Conservation (phyloP, 2,797 vertebrate genomes). For the Periophthalmus magnuspinnatus region DNA sequence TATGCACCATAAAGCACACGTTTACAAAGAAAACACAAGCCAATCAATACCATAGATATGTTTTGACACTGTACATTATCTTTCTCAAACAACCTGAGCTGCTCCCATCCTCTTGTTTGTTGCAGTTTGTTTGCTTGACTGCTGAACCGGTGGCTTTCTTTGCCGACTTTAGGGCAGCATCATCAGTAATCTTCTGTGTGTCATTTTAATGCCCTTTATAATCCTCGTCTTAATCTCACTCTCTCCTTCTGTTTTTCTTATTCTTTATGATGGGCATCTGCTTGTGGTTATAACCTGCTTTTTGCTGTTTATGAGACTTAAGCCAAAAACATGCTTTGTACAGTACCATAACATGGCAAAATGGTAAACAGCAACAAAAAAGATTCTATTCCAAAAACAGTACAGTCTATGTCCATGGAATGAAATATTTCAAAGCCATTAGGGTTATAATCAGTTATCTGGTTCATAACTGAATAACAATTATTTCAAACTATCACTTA, state of each 20-base stretch:
- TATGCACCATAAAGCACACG: constrained; percentile 25
- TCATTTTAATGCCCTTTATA: constrained; percentile 77
- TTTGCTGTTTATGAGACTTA: constrained; percentile 47
- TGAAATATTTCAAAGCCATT: no score
- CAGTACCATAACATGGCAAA: not conserved
- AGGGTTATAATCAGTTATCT: not conserved
- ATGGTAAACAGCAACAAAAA: not conserved
- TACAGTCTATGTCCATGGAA: no score
- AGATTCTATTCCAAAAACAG: not conserved
- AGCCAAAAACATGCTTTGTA: constrained; percentile 19
- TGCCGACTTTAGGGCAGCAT: constrained; percentile 53
- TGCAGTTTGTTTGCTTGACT: constrained; percentile 53
- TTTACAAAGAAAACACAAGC: constrained; percentile 7
- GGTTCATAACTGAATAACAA: not conserved
- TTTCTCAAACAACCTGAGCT: constrained; percentile 4
- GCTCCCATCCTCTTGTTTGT: constrained; percentile 30
- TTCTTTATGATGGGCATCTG: constrained; percentile 63
- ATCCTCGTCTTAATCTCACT: constrained; percentile 73
- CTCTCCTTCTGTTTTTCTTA: constrained; percentile 73
- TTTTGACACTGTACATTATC: constrained; percentile 14
- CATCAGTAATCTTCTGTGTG: constrained; percentile 74
- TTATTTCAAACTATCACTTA: not conserved
- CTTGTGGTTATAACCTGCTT: constrained; percentile 58
- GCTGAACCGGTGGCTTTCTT: constrained; percentile 36
- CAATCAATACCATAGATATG: constrained; percentile 19